Base-by-base conservation (phyloP, 2,797 vertebrate species). In the Euthynnus affinis region DNA sequence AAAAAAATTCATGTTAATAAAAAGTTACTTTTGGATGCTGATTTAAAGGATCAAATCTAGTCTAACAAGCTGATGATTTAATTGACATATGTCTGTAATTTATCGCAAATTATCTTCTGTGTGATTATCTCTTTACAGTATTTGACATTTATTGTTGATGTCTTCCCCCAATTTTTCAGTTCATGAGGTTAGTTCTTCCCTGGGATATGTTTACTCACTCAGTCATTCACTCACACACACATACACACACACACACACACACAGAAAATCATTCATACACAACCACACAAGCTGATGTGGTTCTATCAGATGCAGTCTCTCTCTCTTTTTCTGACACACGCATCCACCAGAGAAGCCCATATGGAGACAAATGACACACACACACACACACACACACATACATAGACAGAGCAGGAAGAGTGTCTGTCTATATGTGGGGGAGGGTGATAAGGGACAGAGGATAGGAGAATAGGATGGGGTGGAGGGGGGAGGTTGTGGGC, bases 381-480 rank as follows among this genome's bases (percentile, higher is more conserved):
- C 56, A 62, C 49, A 71, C 23, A 42, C 65, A 34, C 57, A 62
- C 51, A 40, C 69, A 72, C 69, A 76, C 46, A 87, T 61, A 75
- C 78, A 72, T 71, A 72, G 71, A 83, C 51, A 61, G 75, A 87
- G 72, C 63, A 68, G 68, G 75, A 57, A 64, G 46, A 66, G 61
- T 63, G 71, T 73, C 59, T 84, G 81, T 87, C 80, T 87, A 29
- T 79, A 68, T 3, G 64, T 90, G 92, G 92, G 92, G 93, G 91
- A 92, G 87, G 93, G 85, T 51, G 64, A 56, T 40, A 13, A 55
- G 40, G 68, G 78, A 80, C 48, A 69, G 82, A 22, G 53, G 74
- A 71, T 55, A 18, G 64, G 72, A 56, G 78, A 59, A 78, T 29
- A 67, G 71, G 66, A 61, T 71, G 46, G 71, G 56, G 68, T 81